phyloP scores from a whole-genome alignment of 2,797 vertebrate species.

The Tinamus major region DNA sequence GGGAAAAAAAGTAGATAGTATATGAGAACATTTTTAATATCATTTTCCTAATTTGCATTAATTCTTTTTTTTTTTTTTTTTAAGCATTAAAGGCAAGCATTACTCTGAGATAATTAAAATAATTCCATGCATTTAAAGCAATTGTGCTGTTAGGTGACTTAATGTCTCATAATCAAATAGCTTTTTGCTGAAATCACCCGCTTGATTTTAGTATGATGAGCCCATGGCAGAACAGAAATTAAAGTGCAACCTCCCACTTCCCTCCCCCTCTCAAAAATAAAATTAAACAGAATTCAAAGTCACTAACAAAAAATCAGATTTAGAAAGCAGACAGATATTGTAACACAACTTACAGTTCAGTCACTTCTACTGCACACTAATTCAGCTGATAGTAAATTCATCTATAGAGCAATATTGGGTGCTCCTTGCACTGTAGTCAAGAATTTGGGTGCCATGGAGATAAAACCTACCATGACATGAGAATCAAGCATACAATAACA shows the following conservation, averaged over 20 bases:
- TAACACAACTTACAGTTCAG: not conserved
- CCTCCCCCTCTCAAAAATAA: constrained; percentile 37
- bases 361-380: fast-evolving
- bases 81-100: not conserved
- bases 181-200: constrained; percentile 57
- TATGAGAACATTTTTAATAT: not conserved
- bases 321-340: not conserved
- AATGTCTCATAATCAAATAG: constrained; percentile 45
- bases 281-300: constrained; percentile 9
- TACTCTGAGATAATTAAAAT: constrained; percentile 39
- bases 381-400: not conserved
- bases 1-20: not conserved
- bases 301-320: not conserved
- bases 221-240: constrained; percentile 55
- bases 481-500: not conserved
- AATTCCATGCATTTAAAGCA: constrained; percentile 39
- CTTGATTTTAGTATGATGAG: constrained; percentile 35
- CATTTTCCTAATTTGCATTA: constrained; percentile 29
- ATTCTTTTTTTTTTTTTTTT: not conserved
- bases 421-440: not conserved
- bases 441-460: not conserved
- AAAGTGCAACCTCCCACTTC: constrained; percentile 43
- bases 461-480: not conserved
- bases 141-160: constrained; percentile 30
- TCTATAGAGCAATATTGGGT: not conserved